Base-by-base conservation (phyloP, 2,888 invertebrate genomes). In the Philhelius pedissequus region DNA sequence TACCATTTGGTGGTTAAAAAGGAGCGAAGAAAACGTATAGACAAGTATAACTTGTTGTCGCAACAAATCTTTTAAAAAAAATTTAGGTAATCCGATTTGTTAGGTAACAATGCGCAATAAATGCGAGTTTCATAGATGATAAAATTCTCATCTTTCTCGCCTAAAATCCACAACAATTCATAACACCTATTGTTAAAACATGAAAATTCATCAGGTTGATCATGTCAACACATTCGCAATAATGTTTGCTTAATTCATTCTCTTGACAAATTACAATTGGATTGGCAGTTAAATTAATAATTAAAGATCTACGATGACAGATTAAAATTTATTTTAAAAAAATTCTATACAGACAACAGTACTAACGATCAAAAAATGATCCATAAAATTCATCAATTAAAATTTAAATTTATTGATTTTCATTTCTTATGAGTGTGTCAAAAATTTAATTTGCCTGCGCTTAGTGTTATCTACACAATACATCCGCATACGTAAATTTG, bases 351-450 rank as follows among this genome's bases (percentile, higher is more conserved):
- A 25, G 5, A 27, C 40, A 8, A 54, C 15, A 43, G 4, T 20
- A 20, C 32, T 32, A 25, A 54, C 54, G 35, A 74, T 27, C 52
- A 64, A 20, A 56, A 27, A 66, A 66, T 66, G 54, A 68, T 30
- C 48, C 38, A 68, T 50, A 68, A 76, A 76, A 27, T 58, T 38
- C 27, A 58, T 58, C 27, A 58, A 68, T 40, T 76, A 38, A 68
- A 27, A n/a, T 20, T 50, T 3, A 22, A 25, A 68, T 76, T 76
- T 48, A 68, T 69, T 60, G 50, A 50, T 35, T 75, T 68, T 43
- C 13, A 66, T 62, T 25, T 27, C 27, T 27, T 18, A 18, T 30
- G 13, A 64, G 48, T 18, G 32, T 64, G 64, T 64, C 64, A 64
- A 64, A 48, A 20, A 22, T 32, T 35, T 64, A 64, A 64, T 64